These are phyloP conservation scores for Seira ritae DNA, from an alignment of 2,888 invertebrate species.

Conservation along the genomic window DNA sequence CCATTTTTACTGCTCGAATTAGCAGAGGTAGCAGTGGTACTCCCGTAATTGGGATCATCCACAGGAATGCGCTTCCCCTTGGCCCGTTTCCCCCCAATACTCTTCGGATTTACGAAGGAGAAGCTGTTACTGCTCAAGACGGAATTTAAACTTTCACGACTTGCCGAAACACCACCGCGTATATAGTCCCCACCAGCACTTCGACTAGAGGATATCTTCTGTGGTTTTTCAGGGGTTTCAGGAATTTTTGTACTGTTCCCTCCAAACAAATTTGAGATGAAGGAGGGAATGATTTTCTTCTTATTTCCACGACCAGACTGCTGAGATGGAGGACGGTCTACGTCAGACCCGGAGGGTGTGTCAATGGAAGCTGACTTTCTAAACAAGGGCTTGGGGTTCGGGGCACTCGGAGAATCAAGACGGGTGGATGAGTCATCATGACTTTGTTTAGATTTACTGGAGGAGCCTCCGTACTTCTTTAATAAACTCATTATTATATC, in stretches of 20 bases:
- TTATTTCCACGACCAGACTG: conserved; percentile 34
- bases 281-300: conserved; percentile 53
- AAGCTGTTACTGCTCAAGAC: conserved; percentile 70
- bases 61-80: conserved; percentile 72
- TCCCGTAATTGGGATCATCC: conserved; percentile 51
- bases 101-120: conserved; percentile 68
- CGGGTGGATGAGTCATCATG: conserved; percentile 10
- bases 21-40: background rate
- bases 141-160: conserved; percentile 71
- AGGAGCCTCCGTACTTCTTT: conserved; percentile 25
- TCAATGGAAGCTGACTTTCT: conserved; percentile 48
- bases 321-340: conserved; percentile 32
- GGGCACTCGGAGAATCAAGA: too few species aligned
- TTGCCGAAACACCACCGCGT: conserved; percentile 37
- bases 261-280: conserved; percentile 54
- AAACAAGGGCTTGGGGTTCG: background rate
- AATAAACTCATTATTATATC: conserved; percentile 42
- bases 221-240: background rate
- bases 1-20: background rate
- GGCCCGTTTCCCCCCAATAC: conserved; percentile 63
- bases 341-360: conserved; percentile 14
- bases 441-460: background rate
- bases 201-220: background rate
- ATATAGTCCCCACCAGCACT: background rate
- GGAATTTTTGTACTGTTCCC: background rate